phyloP scores from a whole-genome alignment of 2,888 invertebrate species.

The Drosophila kambysellisi region DNA sequence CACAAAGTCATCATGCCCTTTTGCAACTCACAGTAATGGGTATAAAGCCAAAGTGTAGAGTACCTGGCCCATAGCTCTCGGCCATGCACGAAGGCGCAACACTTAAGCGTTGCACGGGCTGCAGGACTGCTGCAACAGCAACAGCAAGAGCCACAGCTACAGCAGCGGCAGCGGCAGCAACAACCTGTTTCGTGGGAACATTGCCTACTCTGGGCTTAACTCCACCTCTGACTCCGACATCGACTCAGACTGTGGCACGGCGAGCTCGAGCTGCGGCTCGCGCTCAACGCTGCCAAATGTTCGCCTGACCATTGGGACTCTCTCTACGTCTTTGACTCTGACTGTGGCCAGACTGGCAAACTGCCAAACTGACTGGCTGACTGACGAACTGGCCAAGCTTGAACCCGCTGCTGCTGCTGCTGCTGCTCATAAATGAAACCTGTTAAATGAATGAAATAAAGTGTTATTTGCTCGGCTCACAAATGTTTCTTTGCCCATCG shows the following conservation, averaged over 20 bases:
- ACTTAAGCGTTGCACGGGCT: slow-evolving; percentile 63
- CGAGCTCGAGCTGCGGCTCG: slow-evolving; percentile 33
- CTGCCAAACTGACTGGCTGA: slow-evolving; percentile 20
- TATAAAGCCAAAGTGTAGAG: slow-evolving; percentile 57
- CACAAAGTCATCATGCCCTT: not conserved
- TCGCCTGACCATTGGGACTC: slow-evolving; percentile 61
- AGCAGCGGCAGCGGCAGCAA: slow-evolving; percentile 34
- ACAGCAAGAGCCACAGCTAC: slow-evolving; percentile 20
- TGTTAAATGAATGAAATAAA: slow-evolving; percentile 85
- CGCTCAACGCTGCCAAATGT: slow-evolving; percentile 45
- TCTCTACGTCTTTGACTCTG: slow-evolving; percentile 21
- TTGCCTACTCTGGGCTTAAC: slow-evolving; percentile 82
- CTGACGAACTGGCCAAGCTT: slow-evolving; percentile 48
- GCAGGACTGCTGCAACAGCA: slow-evolving; percentile 40
- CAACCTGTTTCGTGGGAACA: slow-evolving; percentile 85
- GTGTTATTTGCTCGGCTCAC: slow-evolving; percentile 84
- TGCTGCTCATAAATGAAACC: slow-evolving; percentile 84
- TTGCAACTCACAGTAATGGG: not conserved
- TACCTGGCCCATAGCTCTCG: slow-evolving; percentile 80
- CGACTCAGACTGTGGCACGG: slow-evolving; percentile 29
- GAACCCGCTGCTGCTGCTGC: slow-evolving; percentile 39
- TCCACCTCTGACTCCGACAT: slow-evolving; percentile 58
- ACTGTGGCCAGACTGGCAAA: slow-evolving; percentile 6
- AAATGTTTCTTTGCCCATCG: slow-evolving; percentile 69
- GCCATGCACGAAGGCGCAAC: slow-evolving; percentile 77